Evolutionary conservation across 1,140 invertebrate species (phyloP).

Genomic region (Ooceraea biroi): DNA sequence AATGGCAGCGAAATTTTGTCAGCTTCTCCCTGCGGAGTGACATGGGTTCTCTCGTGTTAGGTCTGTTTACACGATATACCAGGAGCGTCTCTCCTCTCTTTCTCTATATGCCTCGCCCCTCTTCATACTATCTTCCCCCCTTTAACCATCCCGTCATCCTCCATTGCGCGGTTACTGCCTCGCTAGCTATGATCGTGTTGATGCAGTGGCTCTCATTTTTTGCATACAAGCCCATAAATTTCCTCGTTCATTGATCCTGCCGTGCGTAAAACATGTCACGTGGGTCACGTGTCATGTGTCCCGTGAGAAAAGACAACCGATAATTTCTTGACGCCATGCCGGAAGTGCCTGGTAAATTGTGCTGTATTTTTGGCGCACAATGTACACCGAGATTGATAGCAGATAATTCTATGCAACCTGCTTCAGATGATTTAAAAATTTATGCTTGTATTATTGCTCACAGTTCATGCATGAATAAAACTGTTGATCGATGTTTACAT

Average conservation of each 20-base stretch:
- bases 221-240: not conserved
- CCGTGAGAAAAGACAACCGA: not conserved
- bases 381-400: not conserved
- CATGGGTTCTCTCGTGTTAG: constrained; percentile 38
- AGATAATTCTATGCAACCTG: not conserved
- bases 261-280: constrained; percentile 30
- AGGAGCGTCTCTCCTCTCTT: constrained; percentile 6
- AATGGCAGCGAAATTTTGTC: constrained; percentile 54
- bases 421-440: constrained; percentile 1
- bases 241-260: constrained; percentile 14
- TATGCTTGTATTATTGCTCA: not conserved
- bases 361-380: not conserved
- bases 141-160: not conserved
- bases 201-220: constrained; percentile 65
- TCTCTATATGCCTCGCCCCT: not conserved
- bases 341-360: not conserved
- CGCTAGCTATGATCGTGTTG: constrained; percentile 63
- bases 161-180: constrained; percentile 32
- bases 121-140: not conserved
- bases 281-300: not conserved
- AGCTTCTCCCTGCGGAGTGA: constrained; percentile 48
- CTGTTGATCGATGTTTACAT: not conserved
- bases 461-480: constrained; percentile 5
- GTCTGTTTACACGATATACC: constrained; percentile 67
- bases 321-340: not conserved